Percentiles rank a stretch among this genome's conserved stretches.
phyloP scores from a whole-genome alignment of 2,113 vertebrate species.

The Leucosticte australis region DNA sequence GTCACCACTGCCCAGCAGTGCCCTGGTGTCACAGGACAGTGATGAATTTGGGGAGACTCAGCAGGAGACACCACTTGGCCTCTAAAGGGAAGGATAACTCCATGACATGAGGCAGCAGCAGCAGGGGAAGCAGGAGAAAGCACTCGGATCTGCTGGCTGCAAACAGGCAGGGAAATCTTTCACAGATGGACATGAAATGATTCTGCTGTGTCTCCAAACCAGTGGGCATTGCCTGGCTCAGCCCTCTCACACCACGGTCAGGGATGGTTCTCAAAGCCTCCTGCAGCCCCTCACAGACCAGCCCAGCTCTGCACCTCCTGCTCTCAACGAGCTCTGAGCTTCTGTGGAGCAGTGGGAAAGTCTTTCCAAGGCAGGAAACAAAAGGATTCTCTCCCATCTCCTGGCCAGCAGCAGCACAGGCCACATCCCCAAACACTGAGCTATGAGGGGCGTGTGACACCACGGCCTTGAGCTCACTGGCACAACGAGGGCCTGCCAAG shows the following conservation, averaged over 20 bases:
- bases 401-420: neutral
- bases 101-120: fast-evolving
- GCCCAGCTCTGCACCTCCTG: neutral
- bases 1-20: neutral
- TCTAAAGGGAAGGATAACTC: neutral
- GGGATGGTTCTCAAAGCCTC: neutral
- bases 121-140: neutral
- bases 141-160: neutral
- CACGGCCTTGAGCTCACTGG: neutral
- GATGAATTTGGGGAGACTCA: neutral
- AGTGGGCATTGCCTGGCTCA: neutral
- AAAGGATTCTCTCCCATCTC: neutral
- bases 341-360: neutral
- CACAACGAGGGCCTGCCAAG: neutral
- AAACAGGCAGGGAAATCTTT: neutral
- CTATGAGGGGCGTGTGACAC: neutral
- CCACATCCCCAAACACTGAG: neutral
- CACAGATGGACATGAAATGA: fast-evolving
- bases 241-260: fast-evolving
- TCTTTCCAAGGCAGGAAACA: neutral
- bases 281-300: neutral
- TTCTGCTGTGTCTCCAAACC: neutral
- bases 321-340: neutral
- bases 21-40: neutral
- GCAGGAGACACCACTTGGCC: neutral